Evolutionary conservation across 1,140 invertebrate genomes (phyloP), one percentile per base, ranked within the genome.

Genomic region (Agrypnia vestita): DNA sequence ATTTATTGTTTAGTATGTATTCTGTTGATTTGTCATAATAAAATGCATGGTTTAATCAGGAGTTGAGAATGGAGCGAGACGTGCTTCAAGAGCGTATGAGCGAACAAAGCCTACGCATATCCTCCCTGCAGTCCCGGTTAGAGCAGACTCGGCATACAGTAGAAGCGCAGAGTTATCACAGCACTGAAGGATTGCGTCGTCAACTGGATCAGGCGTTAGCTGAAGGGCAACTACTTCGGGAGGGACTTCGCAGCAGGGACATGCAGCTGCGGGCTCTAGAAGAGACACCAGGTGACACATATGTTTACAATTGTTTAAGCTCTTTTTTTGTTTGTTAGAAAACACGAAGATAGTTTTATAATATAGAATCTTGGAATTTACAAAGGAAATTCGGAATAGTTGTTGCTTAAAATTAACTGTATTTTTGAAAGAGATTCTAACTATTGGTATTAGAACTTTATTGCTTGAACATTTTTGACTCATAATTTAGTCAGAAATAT

Each of bases 21-120:
- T 35, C 25, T 35, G 1, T 51, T 13, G 49, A 11, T 51, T 51
- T 51, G n/a, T 51, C 11, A 9, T 8, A 62, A 62, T 69, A 13
- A 15, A 62, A 62, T 62, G 19, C 9, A 4, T 25, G 12, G 19
- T 47, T 62, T 62, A 35, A 25, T 0, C 17, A 96, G 94, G 95
- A 96, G 86, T 87, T 96, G 51, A 91, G 93, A 82, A 92, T 93
- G 53, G 95, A 97, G 84, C 93, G 94, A 19, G 94, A 96, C 83
- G 92, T 94, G 43, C 87, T 97, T 59, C 95, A 96, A 85, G 91
- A 94, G 80, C 93, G 93, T 55, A 92, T 95, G 80, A 94, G 94
- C 25, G 94, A 96, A 84, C 94, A 96, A 85, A 90, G 96, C 74
- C 91, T 95, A 74, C 92, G 94, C 84, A 94, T 96, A 74, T 95